phyloP scores from a whole-genome alignment of 2,888 invertebrate genomes.

The Pocota personata region DNA sequence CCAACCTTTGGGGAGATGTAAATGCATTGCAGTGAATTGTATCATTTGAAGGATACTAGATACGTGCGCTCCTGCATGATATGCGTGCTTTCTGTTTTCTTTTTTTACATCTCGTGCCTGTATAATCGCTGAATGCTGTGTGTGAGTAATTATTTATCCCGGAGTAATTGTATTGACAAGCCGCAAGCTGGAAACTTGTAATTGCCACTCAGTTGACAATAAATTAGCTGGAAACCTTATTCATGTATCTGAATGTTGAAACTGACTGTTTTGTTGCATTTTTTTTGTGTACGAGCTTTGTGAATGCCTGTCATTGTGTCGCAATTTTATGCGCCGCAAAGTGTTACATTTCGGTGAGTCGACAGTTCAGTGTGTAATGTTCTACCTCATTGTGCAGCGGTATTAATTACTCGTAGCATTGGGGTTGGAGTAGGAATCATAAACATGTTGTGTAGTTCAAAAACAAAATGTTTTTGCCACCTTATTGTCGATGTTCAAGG shows the following conservation, averaged over 20 bases:
- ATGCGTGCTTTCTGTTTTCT: conserved; percentile 10
- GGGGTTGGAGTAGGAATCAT: not conserved
- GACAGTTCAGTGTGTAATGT: not conserved
- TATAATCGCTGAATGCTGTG: conserved; percentile 57
- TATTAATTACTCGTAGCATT: conserved; percentile 39
- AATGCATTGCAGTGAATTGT: conserved; percentile 31
- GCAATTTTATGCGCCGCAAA: conserved; percentile 22
- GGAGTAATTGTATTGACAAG: conserved; percentile 37
- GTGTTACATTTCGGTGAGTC: conserved; percentile 11
- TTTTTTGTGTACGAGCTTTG: not conserved
- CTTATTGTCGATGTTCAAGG: not conserved
- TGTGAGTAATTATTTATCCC: conserved; percentile 62
- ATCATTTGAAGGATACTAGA: conserved; percentile 23
- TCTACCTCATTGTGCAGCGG: conserved; percentile 4
- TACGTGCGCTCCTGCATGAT: not conserved
- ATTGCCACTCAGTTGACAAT: conserved; percentile 73
- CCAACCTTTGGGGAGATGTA: not conserved
- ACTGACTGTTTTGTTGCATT: conserved; percentile 20
- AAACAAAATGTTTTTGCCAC: conserved; percentile 21
- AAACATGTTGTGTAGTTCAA: conserved; percentile 5
- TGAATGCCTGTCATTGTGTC: conserved; percentile 40
- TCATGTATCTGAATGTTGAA: conserved; percentile 40
- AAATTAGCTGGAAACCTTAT: conserved; percentile 68
- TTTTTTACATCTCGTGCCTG: conserved; percentile 8
- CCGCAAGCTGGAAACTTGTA: conserved; percentile 64